Evolutionary conservation across 2,888 invertebrate genomes (phyloP), one percentile per base, ranked within the genome.

Genomic region (Sesia bembeciformis): DNA sequence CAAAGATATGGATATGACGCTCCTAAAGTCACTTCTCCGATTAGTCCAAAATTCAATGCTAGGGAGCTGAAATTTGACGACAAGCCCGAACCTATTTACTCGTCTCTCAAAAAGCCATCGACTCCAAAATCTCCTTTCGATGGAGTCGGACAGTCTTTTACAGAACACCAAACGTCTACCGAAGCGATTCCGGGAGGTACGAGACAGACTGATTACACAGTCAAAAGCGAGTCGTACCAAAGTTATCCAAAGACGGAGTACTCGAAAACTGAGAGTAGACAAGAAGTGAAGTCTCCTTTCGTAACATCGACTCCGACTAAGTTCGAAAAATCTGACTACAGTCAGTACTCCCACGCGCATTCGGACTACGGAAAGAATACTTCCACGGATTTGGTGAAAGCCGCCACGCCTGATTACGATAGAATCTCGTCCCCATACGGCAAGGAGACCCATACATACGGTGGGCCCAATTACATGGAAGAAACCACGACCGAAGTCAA

Each of bases 401-500:
- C 79, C 0, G 78, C 70, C 0, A 87, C 88, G 0, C 84, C 88
- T 0, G 86, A 85, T 40, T 86, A 78, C 52, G 85, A 86, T 0
- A 78, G 87, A 50, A 84, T 88, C 51, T 68, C 85, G 0, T 87
- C 89, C 0, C 88, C 89, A 0, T 87, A 85, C 66, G 83, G 84
- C 39, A 87, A 84, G 56, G 87, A 88, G 5, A 72, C 72, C 1
- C 76, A 79, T 60, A 78, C 76, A 54, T 83, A 78, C 62, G 84
- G 87, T 3, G 88, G 84, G 3, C 90, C 90, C 0, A 86, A 90
- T 53, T 90, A 72, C 59, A 83, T 78, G 68, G 90, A 90, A 52
- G 90, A 90, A 65, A 90, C 90, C 0, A 90, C 81, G 0, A 90
- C 90, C 0, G 91, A 91, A 55, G 90, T 87, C 0, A 91, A 91